phyloP scores from a whole-genome alignment of 2,113 vertebrate species.

The Dipodomys spectabilis region DNA sequence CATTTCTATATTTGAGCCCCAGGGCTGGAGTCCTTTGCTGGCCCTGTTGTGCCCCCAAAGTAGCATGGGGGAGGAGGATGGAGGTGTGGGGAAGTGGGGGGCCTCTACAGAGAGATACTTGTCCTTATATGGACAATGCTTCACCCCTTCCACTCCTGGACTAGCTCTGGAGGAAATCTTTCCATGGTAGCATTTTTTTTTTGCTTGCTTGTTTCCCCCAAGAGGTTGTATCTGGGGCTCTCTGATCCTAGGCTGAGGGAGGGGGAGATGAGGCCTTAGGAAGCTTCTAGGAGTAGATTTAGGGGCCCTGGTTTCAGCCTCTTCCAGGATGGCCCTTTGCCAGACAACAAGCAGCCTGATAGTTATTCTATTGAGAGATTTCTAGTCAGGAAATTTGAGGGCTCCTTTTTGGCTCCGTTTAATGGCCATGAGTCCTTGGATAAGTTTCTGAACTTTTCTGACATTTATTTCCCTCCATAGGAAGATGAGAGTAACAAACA shows the following conservation, averaged over 20 bases:
- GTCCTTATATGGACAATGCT: constrained; percentile 66
- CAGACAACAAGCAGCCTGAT: neutral
- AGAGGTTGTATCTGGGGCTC: constrained; percentile 6
- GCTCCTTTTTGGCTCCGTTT: neutral
- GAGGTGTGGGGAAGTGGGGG: constrained; percentile 52
- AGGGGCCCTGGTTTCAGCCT: neutral
- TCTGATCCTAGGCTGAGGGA: neutral
- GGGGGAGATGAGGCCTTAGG: neutral
- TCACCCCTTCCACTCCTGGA: constrained; percentile 53
- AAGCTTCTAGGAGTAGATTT: neutral
- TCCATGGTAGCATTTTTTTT: neutral
- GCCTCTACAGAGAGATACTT: neutral
- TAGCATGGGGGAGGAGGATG: neutral
- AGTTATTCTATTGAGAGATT: neutral
- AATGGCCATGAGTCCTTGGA: neutral
- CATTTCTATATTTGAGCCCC: constrained; percentile 66
- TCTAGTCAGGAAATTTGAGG: neutral
- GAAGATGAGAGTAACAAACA: neutral
- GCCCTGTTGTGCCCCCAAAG: constrained; percentile 35
- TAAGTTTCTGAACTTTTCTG: neutral
- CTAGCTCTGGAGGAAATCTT: neutral
- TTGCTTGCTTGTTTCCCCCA: neutral
- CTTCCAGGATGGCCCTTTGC: neutral
- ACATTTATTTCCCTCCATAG: neutral
- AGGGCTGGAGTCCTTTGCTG: constrained; percentile 61